Percentiles rank a stretch among this genome's conserved stretches.
Conservation (phyloP, 2,888 invertebrate genomes). For the Carabus problematicus region DNA sequence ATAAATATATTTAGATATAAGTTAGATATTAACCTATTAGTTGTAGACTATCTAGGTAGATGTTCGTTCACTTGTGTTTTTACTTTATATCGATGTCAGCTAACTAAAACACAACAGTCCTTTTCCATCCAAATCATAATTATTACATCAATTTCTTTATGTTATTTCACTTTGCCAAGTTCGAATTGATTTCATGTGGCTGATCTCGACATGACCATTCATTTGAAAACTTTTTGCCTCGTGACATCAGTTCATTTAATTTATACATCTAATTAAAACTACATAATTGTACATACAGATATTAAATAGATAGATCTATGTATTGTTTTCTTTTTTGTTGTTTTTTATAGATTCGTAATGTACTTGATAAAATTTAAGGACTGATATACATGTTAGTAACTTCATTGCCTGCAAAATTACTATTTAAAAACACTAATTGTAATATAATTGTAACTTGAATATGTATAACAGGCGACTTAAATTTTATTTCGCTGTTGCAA, state of each 20-base stretch:
- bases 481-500: slow-evolving; percentile 36
- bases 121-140: neutral
- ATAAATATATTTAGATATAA: slow-evolving; percentile 4
- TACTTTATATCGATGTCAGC: too few species aligned
- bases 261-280: slow-evolving; percentile 22
- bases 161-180: neutral
- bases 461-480: slow-evolving; percentile 30
- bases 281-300: slow-evolving; percentile 18
- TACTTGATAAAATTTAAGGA: slow-evolving; percentile 28
- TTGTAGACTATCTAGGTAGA: neutral
- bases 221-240: neutral
- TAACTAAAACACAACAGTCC: neutral
- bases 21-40: neutral
- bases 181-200: neutral
- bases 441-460: slow-evolving; percentile 27
- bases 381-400: slow-evolving; percentile 11
- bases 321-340: slow-evolving; percentile 25
- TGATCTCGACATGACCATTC: neutral
- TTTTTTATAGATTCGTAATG: slow-evolving; percentile 18
- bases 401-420: neutral
- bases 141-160: neutral
- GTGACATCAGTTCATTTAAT: slow-evolving; percentile 4
- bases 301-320: slow-evolving; percentile 11
- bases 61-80: neutral
- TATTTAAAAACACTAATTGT: slow-evolving; percentile 27